A percentile compares a stretch with the other conserved stretches of the same genome.
Conservation (phyloP, 2,797 vertebrate genomes). For the Picus viridis region DNA sequence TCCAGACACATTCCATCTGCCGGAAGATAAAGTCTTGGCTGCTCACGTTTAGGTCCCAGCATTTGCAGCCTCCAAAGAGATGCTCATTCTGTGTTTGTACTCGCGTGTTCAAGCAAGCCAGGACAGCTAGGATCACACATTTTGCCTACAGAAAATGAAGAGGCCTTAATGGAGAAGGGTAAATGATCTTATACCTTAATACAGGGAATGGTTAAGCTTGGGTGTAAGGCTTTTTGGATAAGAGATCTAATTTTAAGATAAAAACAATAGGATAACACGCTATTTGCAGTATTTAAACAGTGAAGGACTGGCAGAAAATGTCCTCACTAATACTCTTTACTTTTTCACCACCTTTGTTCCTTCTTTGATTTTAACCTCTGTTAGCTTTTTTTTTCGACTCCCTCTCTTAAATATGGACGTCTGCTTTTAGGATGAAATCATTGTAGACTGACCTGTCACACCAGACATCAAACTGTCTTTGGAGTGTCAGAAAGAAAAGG, state of each 20-base stretch:
- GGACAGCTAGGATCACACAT: background rate
- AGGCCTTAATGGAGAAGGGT: background rate
- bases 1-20: background rate
- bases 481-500: background rate
- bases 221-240: background rate
- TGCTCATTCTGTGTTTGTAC: background rate
- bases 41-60: fast-evolving
- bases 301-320: background rate
- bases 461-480: background rate
- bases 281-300: background rate
- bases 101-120: background rate
- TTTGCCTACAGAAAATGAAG: background rate
- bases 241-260: background rate
- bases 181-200: background rate
- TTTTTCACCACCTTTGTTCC: background rate
- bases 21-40: background rate
- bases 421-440: background rate
- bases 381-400: background rate
- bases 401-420: background rate
- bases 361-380: background rate
- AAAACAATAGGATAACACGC: background rate
- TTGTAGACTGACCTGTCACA: background rate
- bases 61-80: fast-evolving
- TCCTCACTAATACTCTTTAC: background rate
- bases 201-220: background rate